Base-by-base conservation (phyloP, 2,797 vertebrate species). In the Passerculus sandwichensis region DNA sequence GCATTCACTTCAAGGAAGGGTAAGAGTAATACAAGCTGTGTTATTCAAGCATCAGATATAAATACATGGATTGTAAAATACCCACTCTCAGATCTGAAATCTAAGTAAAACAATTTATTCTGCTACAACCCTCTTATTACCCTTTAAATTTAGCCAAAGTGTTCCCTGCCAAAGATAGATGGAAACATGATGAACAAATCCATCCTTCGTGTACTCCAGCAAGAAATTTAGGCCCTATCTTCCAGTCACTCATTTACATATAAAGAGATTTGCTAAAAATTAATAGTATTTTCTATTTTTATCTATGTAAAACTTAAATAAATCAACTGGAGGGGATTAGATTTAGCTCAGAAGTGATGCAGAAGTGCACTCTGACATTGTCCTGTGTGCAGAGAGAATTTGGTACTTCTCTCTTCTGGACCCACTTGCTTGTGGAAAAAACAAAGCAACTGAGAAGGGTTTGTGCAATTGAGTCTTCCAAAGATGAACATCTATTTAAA, bases 21-120 rank as follows among this genome's bases (percentile, higher is more conserved):
- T 62, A 82, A 84, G 61, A 67, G 32, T 34, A 93, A 73, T 60
- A 48, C 10, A 70, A 71, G 15, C 30, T 56, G 23, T 72, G 59
- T 60, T 91, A 91, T 93, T 84, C 79, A 88, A 42, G 54, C 47
- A 85, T 91, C 89, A 91, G 73, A 38, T 72, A 86, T 53, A 93
- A 93, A 93, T 67, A 91, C 22, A 50, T 18, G 32, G 83, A 72
- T 85, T 91, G 83, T n/a, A 88, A 88, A 94, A 91, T 81, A 84
- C 23, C 42, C 47, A 57, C 56, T 90, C 86, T 51, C 71, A 62
- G 51, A 88, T 71, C 59, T 62, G 70, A 91, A 95, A 91, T 66
- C 70, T 73, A 83, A 91, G 54, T 50, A 66, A 93, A 92, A 86
- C 48, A 78, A 70, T 86, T 91, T 92, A 81, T 90, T 88, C 56